phyloP scores from a whole-genome alignment of 92 coral and sea anemone genomes.

The Muricea muricata region DNA sequence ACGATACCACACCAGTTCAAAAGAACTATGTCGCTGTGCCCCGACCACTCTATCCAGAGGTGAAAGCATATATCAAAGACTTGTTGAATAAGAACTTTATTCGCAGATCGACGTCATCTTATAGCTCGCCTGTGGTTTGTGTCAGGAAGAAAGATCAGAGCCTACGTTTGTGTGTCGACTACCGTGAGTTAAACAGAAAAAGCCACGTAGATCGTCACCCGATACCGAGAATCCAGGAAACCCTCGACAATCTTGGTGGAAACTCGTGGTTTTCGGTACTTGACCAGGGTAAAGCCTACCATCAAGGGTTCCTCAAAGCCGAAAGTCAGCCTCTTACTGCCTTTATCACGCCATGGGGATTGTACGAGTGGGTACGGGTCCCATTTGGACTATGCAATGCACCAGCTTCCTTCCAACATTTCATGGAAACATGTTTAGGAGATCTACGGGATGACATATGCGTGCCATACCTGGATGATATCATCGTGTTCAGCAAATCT shows the following conservation, averaged over 20 bases:
- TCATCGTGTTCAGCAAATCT: constrained; percentile 52
- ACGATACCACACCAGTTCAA: constrained; percentile 74
- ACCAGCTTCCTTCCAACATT: constrained; percentile 63
- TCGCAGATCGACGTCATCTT: constrained; percentile 51
- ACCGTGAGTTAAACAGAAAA: constrained; percentile 62
- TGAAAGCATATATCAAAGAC: constrained; percentile 54
- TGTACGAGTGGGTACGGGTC: constrained; percentile 69
- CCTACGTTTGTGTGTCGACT: constrained; percentile 72
- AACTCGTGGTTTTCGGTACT: constrained; percentile 73
- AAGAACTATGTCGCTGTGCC: constrained; percentile 70
- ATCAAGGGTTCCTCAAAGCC: constrained; percentile 68
- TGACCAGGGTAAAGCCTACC: constrained; percentile 77
- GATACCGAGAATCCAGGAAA: constrained; percentile 68
- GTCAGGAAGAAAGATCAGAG: constrained; percentile 71
- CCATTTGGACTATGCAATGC: constrained; percentile 64
- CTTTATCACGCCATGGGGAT: constrained; percentile 71
- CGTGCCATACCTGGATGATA: constrained; percentile 63
- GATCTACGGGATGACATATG: constrained; percentile 52
- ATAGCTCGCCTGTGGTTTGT: constrained; percentile 73
- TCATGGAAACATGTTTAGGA: constrained; percentile 65
- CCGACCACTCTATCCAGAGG: constrained; percentile 43
- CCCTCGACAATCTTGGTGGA: constrained; percentile 71
- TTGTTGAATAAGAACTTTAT: constrained; percentile 57
- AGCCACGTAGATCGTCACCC: constrained; percentile 71
- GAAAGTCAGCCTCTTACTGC: constrained; percentile 64